Conservation (phyloP, 2,888 invertebrate species). For the Escarpia spicata region DNA sequence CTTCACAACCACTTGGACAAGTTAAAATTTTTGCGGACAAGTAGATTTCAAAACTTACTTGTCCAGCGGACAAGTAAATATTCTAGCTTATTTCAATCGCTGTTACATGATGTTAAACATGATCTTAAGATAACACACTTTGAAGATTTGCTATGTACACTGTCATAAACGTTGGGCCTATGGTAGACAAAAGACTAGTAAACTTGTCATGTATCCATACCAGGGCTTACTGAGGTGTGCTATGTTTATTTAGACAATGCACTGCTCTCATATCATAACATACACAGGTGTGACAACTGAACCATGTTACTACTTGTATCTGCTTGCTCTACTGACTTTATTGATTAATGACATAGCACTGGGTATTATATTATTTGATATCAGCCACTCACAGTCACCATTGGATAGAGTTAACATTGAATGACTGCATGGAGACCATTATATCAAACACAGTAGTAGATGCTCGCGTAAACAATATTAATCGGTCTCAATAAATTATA, state of each 20-base stretch:
- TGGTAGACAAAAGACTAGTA: background rate
- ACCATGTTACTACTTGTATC: background rate
- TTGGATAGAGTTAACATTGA: background rate
- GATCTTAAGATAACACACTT: background rate
- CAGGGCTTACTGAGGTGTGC: background rate
- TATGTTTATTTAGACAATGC: background rate
- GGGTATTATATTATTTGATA: background rate
- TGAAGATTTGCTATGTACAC: background rate
- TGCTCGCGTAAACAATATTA: too few relatives aligned
- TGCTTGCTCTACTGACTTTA: background rate
- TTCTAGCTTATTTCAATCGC: too few relatives aligned
- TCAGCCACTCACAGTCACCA: background rate
- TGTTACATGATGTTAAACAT: background rate
- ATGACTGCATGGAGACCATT: too few relatives aligned
- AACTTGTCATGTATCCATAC: background rate
- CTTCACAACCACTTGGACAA: too few relatives aligned
- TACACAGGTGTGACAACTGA: background rate
- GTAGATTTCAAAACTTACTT: too few relatives aligned
- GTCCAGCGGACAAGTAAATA: too few relatives aligned
- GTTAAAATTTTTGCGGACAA: too few relatives aligned
- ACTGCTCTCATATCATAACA: background rate
- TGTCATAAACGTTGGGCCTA: background rate
- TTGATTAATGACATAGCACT: background rate
- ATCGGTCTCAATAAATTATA: too few relatives aligned
- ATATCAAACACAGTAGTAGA: too few relatives aligned